phyloP scores from a whole-genome alignment of 2,888 invertebrate species.

The Synergus laeviventris region DNA sequence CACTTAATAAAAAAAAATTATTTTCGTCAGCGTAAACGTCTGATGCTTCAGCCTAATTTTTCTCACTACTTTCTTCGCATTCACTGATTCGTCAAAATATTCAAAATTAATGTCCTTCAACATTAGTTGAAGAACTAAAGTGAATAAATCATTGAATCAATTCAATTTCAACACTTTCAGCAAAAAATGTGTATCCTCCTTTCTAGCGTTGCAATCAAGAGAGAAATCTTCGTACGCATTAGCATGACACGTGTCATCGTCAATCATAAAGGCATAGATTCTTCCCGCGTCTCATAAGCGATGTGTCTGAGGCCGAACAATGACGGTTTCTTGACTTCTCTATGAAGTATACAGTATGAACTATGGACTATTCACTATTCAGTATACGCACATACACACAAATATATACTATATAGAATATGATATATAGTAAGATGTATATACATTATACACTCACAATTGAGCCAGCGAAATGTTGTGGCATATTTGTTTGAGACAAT shows the following conservation, averaged over 20 bases:
- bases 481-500: slow-evolving; percentile 33
- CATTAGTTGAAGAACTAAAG: neutral
- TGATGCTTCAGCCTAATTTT: no score
- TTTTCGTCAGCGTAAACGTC: no score
- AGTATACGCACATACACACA: neutral
- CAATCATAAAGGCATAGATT: neutral
- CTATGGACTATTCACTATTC: neutral
- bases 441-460: neutral
- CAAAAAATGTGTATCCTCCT: neutral
- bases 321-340: neutral
- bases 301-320: neutral
- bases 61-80: no score
- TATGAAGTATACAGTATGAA: neutral
- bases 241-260: neutral
- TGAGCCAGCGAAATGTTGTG: slow-evolving; percentile 31
- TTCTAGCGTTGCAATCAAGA: slow-evolving; percentile 4
- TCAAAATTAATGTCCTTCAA: no score
- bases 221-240: slow-evolving; percentile 1
- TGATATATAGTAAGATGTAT: neutral
- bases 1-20: no score
- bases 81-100: no score
- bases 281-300: neutral
- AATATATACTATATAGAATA: neutral
- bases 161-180: neutral
- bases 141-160: neutral